A percentile compares a stretch with the other conserved stretches of the same genome.
Evolutionary conservation across 2,113 vertebrate genomes (phyloP).

Genomic region (Pterocles burchelli): DNA sequence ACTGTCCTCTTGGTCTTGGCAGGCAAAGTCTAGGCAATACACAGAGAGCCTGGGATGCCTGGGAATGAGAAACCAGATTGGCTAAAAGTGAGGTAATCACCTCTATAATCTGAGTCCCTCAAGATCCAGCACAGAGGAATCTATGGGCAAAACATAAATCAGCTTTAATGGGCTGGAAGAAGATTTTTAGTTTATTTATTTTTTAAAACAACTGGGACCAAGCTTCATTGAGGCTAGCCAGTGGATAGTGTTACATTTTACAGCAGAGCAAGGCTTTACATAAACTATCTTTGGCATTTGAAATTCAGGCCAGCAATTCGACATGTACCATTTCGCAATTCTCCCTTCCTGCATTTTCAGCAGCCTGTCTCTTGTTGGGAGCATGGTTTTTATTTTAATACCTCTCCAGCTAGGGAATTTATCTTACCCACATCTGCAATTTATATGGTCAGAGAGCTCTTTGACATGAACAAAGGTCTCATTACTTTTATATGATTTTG

Average conservation of each 20-base stretch:
- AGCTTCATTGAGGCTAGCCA: conserved; percentile 69
- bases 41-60: background rate
- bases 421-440: conserved; percentile 71
- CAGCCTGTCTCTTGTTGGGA: conserved; percentile 60
- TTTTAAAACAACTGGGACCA: conserved; percentile 76
- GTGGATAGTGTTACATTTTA: conserved; percentile 80
- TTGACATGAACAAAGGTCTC: conserved; percentile 60
- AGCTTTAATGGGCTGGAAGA: conserved; percentile 76
- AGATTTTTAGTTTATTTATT: conserved; percentile 77
- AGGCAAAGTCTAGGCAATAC: background rate
- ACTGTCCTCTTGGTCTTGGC: background rate
- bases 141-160: conserved; percentile 69
- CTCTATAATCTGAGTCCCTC: conserved; percentile 50
- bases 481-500: conserved; percentile 65
- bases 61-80: conserved; percentile 32
- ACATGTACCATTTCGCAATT: conserved; percentile 77
- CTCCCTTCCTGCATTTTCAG: conserved; percentile 68
- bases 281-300: conserved; percentile 81
- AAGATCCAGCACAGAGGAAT: conserved; percentile 54
- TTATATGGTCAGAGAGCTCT: conserved; percentile 57
- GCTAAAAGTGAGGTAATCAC: conserved; percentile 60
- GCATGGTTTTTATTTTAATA: conserved; percentile 50
- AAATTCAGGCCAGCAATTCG: conserved; percentile 78
- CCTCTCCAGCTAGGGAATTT: conserved; percentile 54
- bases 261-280: conserved; percentile 76